Conservation (phyloP, 2,113 vertebrate species). For the Melanostigma gelatinosum region DNA sequence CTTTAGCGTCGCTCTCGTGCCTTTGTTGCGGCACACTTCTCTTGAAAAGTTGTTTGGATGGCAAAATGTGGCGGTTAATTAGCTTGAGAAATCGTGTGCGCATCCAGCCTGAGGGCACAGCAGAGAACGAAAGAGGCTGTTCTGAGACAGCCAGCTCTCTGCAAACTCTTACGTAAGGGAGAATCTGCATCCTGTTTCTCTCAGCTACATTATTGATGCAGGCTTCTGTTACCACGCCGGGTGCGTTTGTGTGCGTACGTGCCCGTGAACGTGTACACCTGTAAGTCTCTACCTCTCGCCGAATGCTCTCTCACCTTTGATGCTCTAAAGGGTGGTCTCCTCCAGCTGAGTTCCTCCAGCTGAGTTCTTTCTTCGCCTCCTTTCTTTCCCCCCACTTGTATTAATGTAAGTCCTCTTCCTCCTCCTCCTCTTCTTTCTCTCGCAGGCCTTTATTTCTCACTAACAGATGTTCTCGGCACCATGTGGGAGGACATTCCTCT, state of each 20-base stretch:
- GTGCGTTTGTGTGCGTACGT: constrained; percentile 31
- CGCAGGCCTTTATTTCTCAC: constrained; percentile 64
- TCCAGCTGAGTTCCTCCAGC: constrained; percentile 36
- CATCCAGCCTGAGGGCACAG: constrained; percentile 56
- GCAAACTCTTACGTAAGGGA: constrained; percentile 68
- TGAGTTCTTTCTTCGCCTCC: constrained; percentile 42
- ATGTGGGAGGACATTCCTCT: constrained; percentile 79
- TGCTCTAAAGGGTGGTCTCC: constrained; percentile 33
- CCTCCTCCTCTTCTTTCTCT: constrained; percentile 29
- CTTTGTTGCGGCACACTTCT: constrained; percentile 50
- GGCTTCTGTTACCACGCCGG: constrained; percentile 62
- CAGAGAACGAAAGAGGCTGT: constrained; percentile 54
- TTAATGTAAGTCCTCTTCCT: constrained; percentile 33
- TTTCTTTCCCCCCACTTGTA: constrained; percentile 22
- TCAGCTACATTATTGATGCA: constrained; percentile 72
- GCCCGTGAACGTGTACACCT: constrained; percentile 46
- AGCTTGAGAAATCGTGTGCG: constrained; percentile 60
- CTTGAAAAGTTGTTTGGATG: constrained; percentile 58
- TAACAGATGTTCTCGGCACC: constrained; percentile 77
- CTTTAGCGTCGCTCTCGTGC: constrained; percentile 10
- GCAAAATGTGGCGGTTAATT: constrained; percentile 63
- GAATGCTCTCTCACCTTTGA: constrained; percentile 44
- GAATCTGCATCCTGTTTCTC: constrained; percentile 67
- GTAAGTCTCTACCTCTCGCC: constrained; percentile 31
- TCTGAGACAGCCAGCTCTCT: constrained; percentile 45